Base-by-base conservation (phyloP, 2,113 vertebrate species). In the Sorex araneus region DNA sequence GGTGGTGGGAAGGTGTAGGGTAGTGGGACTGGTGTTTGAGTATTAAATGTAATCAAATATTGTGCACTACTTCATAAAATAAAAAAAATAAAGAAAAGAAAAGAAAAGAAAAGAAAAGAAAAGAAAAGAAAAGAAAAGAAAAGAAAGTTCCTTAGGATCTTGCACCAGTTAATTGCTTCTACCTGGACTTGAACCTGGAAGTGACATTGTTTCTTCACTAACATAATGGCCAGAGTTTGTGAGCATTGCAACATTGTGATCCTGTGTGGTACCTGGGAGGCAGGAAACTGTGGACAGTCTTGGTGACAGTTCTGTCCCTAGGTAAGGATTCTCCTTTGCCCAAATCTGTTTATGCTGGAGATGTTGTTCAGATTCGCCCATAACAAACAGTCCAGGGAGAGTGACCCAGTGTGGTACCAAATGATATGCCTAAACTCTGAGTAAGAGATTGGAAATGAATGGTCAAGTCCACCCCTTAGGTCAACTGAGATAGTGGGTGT, bases 381-480 rank as follows among this genome's bases (percentile, higher is more conserved):
- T 66, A 85, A 69, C 83, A 75, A 88, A 11, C 15, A 88, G 40
- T 34, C 54, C 6, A 45, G 47, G 30, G 16, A 28, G 25, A n/a
- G 15, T 76, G 47, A 71, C 21, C 43, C 45, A 71, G 30, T 32
- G 60, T 4, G 36, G 50, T 40, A 84, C 79, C 87, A 47, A 28
- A 30, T 75, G 73, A 92, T 27, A 54, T 27, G 80, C 50, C 77
- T 67, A 25, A 8, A 32, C 76, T 88, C 47, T 92, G 87, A 66
- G 34, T 45, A 63, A 87, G 21, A 85, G 30, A 43, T 34, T 21
- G 43, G 28, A 92, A 78, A 70, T 80, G 30, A 47, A 75, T 45
- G 4, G 50, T n/a, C 0, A n/a, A 34, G 83, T 40, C 27, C 6
- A 43, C 28, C 30, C 27, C 64, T 1, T 34, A 28, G 27, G 64